Base-by-base conservation (phyloP, 2,113 vertebrate species). In the Hippolais icterina region DNA sequence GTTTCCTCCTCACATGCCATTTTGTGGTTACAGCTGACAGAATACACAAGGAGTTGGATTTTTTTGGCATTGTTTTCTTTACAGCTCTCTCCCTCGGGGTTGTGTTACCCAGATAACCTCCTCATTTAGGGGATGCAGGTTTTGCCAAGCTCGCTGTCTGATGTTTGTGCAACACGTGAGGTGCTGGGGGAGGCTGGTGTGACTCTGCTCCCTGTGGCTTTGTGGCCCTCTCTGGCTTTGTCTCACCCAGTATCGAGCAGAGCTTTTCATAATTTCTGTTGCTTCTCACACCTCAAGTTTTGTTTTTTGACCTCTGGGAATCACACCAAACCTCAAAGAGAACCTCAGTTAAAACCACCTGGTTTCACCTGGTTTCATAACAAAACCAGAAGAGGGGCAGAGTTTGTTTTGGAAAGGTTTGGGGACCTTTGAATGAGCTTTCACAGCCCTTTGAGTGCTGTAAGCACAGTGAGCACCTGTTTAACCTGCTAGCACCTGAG, bases 351-450 rank as follows among this genome's bases (percentile, higher is more conserved):
- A 54, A 92, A 95, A 89, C 86, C 89, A 75, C 87, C 71, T 88
- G 80, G 70, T 93, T 93, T 94, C 93, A 94, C 87, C 91, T 91
- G 94, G 74, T 88, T 96, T 92, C 50, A 39, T 70, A 87, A 78
- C n/a, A 87, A 89, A 94, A 87, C 69, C 56, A 57, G 68, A 77
- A 68, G 47, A 16, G n/a, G 47, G 33, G 10, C 60, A 78, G 52
- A 44, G 77, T 87, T 94, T 91, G 33, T n/a, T 92, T 82, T 84
- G 77, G 89, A 82, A 92, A 66, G 65, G 16, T 87, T 84, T 3
- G 1, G 37, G 24, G 61, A 41, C 17, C 31, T 84, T 52, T 52
- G 72, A 77, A 84, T 53, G 86, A 87, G 83, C 60, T 81, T 90
- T 77, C 56, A 37, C 27, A 56, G 72, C 33, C 10, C 79, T 87